Base-by-base conservation (phyloP, 2,113 vertebrate genomes). In the Rhinopomastus cyanomelas region DNA sequence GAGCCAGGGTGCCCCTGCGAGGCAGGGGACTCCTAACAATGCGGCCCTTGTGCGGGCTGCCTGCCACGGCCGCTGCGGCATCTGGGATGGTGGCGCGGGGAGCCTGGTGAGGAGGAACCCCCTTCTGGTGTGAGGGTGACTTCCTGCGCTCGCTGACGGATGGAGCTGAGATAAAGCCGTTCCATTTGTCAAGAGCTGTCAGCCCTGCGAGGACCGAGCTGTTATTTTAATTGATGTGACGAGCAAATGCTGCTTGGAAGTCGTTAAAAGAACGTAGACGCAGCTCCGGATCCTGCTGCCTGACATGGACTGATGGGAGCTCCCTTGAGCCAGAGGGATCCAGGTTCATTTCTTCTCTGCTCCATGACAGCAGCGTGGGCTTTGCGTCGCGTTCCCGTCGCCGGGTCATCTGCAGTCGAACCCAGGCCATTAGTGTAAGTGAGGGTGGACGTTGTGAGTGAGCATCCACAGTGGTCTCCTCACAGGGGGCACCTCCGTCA, bases 1-100 rank as follows among this genome's bases (percentile, higher is more conserved):
- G 71, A 95, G 88, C 46, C 61, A 32, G 90, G 53, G 66, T 82
- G 90, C 76, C 93, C 62, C 75, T 62, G 69, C 36, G 13, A 69
- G 71, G 83, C 92, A 88, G 37, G 86, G 69, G 81, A 72, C 52
- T 89, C 27, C 90, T 66, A 85, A 95, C 92, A 96, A 95, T 90
- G 88, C 52, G 3, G 51, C 16, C 22, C 74, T 93, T 93, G 92
- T 95, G 88, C 71, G 66, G 46, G 12, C 74, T 72, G 81, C 17
- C 51, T 90, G 39, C 77, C 90, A 39, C 6, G 9, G 60, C 12
- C 1, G 4, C 77, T 59, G 51, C 61, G 23, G 16, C 85, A 52
- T 72, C 81, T 42, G 8, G 86, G 62, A 42, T 81, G 79, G 44
- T 87, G n/a, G 83, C n/a, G 60, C 32, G 32, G 65, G 55, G 37